These are phyloP conservation scores for Raja brachyura DNA, from an alignment of 2,113 vertebrate genomes.

Conservation along the genomic window DNA sequence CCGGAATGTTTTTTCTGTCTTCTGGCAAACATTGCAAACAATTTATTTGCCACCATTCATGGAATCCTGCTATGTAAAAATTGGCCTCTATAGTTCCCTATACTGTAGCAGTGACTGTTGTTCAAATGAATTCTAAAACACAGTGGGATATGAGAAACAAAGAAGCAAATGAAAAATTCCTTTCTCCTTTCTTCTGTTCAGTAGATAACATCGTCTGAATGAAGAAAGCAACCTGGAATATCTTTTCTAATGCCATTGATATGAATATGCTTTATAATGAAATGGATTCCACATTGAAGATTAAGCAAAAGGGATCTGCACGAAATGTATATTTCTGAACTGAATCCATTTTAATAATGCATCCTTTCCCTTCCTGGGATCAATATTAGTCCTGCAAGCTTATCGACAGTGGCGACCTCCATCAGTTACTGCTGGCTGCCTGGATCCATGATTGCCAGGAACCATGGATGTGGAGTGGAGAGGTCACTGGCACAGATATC, in stretches of 20 bases:
- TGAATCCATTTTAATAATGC: conserved; percentile 15
- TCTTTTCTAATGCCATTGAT: not conserved
- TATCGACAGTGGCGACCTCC: conserved; percentile 1
- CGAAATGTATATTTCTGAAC: not conserved
- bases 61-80: not conserved
- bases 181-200: not conserved
- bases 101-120: not conserved
- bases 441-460: not conserved
- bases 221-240: not conserved
- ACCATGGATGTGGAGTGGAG: not conserved
- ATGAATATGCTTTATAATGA: not conserved
- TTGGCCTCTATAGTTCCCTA: not conserved
- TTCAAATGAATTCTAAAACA: not conserved
- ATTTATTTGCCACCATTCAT: not conserved
- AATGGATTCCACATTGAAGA: not conserved
- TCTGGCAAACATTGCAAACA: not conserved
- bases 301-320: not conserved
- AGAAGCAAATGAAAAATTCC: not conserved
- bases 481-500: not conserved
- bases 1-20: not conserved
- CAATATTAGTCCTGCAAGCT: not conserved
- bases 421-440: not conserved
- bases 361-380: not conserved
- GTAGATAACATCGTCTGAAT: not conserved
- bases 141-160: not conserved